A percentile compares a stretch with the other conserved stretches of the same genome.
These are phyloP conservation scores for Mimachlamys varia DNA, from an alignment of 2,888 invertebrate genomes.

Conservation along the genomic window DNA sequence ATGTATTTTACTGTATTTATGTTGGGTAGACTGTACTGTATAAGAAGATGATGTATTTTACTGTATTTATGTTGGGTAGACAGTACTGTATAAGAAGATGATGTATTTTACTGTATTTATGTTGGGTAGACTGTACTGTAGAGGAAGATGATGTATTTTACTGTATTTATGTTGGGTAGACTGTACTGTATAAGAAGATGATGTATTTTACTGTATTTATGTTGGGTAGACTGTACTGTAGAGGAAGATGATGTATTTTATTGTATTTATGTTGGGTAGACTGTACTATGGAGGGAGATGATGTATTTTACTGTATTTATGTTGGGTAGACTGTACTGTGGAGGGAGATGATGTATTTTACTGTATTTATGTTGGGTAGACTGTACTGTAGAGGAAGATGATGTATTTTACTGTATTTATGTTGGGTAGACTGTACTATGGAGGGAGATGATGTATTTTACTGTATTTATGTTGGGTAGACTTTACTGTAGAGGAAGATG, in stretches of 20 bases:
- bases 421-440: conserved; percentile 56
- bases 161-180: not conserved
- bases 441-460: conserved; percentile 85
- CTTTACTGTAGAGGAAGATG: conserved; percentile 84
- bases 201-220: conserved; percentile 75
- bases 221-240: conserved; percentile 56
- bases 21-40: conserved; percentile 56
- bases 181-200: conserved; percentile 84
- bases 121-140: conserved; percentile 56
- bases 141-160: conserved; percentile 85
- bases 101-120: conserved; percentile 75
- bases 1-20: conserved; percentile 75
- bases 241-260: conserved; percentile 85
- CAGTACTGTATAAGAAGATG: conserved; percentile 84
- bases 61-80: not conserved
- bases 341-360: conserved; percentile 85
- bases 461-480: not conserved
- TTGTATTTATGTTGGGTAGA: not conserved
- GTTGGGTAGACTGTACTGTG: conserved; percentile 56
- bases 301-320: conserved; percentile 75
- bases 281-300: conserved; percentile 84
- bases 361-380: not conserved
- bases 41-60: conserved; percentile 85
- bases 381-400: conserved; percentile 84
- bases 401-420: conserved; percentile 75